Conservation (phyloP, 2,113 vertebrate species). For the Dicentrarchus labrax region DNA sequence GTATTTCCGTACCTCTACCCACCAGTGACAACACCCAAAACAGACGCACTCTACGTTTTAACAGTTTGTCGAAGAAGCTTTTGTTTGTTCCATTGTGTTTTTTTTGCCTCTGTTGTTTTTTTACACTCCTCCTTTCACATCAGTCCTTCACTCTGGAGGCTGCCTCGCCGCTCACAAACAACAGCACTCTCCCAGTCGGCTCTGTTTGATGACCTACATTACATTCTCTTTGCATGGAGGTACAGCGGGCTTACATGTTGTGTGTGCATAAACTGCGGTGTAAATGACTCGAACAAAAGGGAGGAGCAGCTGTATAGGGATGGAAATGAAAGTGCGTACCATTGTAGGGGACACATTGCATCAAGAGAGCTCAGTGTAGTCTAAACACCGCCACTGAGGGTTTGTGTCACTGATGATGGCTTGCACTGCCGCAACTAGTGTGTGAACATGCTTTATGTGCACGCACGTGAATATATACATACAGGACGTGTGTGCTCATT, state of each 20-base stretch:
- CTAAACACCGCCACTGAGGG: conserved; percentile 69
- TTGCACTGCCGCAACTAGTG: conserved; percentile 24
- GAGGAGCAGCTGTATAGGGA: conserved; percentile 60
- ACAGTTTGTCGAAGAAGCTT: conserved; percentile 80
- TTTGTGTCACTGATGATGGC: conserved; percentile 64
- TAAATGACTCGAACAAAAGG: conserved; percentile 80
- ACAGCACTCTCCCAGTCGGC: conserved; percentile 72
- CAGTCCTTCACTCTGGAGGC: conserved; percentile 74
- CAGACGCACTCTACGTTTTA: conserved; percentile 77
- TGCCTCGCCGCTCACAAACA: conserved; percentile 75
- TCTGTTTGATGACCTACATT: conserved; percentile 85
- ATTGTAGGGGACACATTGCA: conserved; percentile 62
- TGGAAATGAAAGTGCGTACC: conserved; percentile 69
- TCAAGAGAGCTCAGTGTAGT: conserved; percentile 64
- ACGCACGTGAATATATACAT: conserved; percentile 35
- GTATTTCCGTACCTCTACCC: conserved; percentile 69
- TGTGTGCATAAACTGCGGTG: conserved; percentile 75
- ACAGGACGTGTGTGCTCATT: conserved; percentile 41
- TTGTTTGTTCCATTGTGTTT: conserved; percentile 83
- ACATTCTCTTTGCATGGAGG: conserved; percentile 80
- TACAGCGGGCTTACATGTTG: conserved; percentile 77
- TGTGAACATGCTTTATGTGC: conserved; percentile 40
- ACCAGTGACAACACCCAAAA: conserved; percentile 75
- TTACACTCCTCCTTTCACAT: conserved; percentile 63
- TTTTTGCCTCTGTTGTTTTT: conserved; percentile 64